These are phyloP conservation scores for Tonatia bakeri DNA, from an alignment of 2,113 vertebrate species.

Conservation along the genomic window DNA sequence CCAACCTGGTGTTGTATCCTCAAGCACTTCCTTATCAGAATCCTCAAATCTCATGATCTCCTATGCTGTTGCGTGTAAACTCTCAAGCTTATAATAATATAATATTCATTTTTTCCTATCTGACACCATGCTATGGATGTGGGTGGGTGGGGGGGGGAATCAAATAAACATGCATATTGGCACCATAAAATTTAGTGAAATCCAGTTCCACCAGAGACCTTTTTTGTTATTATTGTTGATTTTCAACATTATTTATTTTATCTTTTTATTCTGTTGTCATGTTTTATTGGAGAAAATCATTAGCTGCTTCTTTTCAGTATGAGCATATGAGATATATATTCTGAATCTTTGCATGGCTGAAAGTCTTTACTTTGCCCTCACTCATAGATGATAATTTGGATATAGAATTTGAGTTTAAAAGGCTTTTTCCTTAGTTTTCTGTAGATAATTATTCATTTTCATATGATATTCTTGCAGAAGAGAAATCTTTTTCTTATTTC, in stretches of 20 bases:
- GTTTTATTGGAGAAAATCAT: not conserved
- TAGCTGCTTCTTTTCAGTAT: not conserved
- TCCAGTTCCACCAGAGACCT: not conserved
- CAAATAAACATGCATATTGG: not conserved
- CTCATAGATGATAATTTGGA: not conserved
- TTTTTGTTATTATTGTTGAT: not conserved
- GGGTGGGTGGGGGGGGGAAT: not conserved
- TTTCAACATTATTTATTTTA: not conserved
- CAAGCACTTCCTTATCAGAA: not conserved
- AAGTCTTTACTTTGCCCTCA: not conserved
- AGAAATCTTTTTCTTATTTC: not conserved
- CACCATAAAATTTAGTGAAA: not conserved
- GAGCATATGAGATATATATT: not conserved
- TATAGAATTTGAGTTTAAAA: not conserved
- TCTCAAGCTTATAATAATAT: not conserved
- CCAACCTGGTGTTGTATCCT: not conserved
- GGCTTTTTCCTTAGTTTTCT: not conserved
- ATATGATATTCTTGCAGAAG: not conserved
- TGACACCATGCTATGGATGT: not conserved
- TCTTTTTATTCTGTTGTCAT: not conserved
- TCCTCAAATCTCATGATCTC: not conserved
- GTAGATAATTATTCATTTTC: not conserved
- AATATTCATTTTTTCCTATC: not conserved
- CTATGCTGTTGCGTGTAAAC: not conserved
- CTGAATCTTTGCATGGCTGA: not conserved